phyloP scores from a whole-genome alignment of 2,797 vertebrate genomes.

The Sebastolobus altivelis region DNA sequence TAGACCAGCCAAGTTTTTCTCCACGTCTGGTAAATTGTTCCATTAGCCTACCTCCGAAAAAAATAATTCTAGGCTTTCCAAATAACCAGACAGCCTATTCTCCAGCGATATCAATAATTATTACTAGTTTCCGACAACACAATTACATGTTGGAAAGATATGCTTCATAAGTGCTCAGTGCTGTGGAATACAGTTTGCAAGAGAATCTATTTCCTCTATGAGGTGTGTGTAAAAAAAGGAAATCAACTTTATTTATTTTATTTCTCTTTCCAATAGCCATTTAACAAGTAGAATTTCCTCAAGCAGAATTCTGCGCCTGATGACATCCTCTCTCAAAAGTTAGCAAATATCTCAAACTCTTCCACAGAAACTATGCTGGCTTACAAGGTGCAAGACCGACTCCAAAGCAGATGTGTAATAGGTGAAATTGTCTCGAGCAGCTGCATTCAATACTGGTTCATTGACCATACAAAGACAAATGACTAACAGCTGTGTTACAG shows the following conservation, averaged over 20 bases:
- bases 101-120: conserved; percentile 64
- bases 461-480: conserved; percentile 89
- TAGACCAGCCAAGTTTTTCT: conserved; percentile 39
- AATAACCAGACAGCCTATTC: conserved; percentile 57
- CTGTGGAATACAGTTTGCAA: conserved; percentile 31
- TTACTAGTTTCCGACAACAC: conserved; percentile 64
- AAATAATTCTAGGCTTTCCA: conserved; percentile 63
- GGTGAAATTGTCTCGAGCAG: conserved; percentile 82
- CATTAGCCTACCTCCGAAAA: conserved; percentile 45
- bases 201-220: conserved; percentile 38
- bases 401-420: conserved; percentile 85
- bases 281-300: conserved; percentile 21
- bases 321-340: conserved; percentile 27
- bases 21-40: conserved; percentile 63
- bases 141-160: conserved; percentile 57
- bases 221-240: neutral
- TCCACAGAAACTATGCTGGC: conserved; percentile 32
- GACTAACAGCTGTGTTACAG: conserved; percentile 88
- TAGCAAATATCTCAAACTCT: conserved; percentile 22
- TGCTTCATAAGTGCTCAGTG: conserved; percentile 26
- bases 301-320: neutral
- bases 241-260: conserved; percentile 10
- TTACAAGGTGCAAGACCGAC: conserved; percentile 37
- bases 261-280: conserved; percentile 19
- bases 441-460: conserved; percentile 85